Evolutionary conservation across 2,113 vertebrate species (phyloP), one percentile per base, ranked within the genome.

Genomic region (Forbesichthys agassizii): DNA sequence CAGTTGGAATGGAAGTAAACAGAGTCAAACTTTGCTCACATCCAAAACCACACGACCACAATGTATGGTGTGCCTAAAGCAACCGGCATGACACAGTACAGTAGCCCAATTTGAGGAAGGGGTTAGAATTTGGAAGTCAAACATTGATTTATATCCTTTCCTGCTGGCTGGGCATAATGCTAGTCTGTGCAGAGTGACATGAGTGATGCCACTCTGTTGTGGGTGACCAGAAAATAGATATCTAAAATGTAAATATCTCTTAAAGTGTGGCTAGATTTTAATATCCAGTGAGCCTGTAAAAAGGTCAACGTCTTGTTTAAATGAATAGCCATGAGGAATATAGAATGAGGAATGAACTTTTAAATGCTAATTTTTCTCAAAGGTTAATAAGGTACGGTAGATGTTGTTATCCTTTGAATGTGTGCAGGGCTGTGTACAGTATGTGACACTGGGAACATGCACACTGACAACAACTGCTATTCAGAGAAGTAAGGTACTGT

Each of bases 301-400:
- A 77, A 82, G 74, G 71, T 82, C 83, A 81, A 48, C 1, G 13
- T 49, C 16, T 33, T 14, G 54, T 67, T 27, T 36, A 36, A 68
- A 70, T 48, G 49, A 60, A 12, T 33, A 60, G 36, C 54, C 53
- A 64, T 33, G 36, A 16, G 61, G 14, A 70, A 27, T 27, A 27
- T 27, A 27, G 27, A 27, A 74, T 55, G 53, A 49, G 74, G 33
- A 4, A 27, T 48, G 33, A 77, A 75, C 70, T 72, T 77, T 60
- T 72, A 66, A 60, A 71, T 58, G 67, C 59, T 61, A 77, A 80
- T 88, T 83, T 64, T 47, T 71, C 10, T 3, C 20, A 66, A 70
- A 72, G 72, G 77, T 77, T 79, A 84, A 58, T 65, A 18, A 59
- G 64, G 69, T 48, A 5, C 5, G 20, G 3, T 69, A 55, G 36